Percentiles rank a stretch among this genome's conserved stretches.
Conservation (phyloP, 2,113 vertebrate species). For the Ammodramus savannarum region DNA sequence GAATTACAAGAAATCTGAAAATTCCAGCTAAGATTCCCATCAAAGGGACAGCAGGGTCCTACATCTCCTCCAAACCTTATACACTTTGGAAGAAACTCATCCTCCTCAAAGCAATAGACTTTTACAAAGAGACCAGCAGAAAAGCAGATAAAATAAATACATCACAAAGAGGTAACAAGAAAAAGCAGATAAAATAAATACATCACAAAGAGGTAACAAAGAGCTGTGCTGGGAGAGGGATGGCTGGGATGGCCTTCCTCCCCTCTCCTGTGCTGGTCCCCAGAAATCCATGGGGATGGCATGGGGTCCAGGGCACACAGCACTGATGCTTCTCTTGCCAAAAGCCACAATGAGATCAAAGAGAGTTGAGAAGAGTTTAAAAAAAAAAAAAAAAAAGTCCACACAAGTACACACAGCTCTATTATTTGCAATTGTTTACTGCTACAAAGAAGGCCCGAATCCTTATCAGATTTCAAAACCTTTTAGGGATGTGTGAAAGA, state of each 20-base stretch:
- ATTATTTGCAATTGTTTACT: neutral
- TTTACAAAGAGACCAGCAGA: neutral
- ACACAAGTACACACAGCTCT: neutral
- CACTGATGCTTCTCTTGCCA: neutral
- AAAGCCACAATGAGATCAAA: neutral
- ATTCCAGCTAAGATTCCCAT: neutral
- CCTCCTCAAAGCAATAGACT: neutral
- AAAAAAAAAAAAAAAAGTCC: neutral
- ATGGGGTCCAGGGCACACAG: neutral
- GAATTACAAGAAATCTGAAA: neutral
- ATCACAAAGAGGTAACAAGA: neutral
- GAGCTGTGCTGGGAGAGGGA: neutral
- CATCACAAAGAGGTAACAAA: neutral
- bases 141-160: neutral
- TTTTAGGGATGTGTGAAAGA: neutral
- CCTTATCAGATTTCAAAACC: neutral
- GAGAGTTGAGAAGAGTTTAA: neutral
- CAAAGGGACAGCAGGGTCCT: neutral
- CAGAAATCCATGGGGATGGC: neutral
- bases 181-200: neutral
- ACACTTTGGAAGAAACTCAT: neutral
- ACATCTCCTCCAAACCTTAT: neutral
- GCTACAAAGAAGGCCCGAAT: neutral
- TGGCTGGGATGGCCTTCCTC: neutral
- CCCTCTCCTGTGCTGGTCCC: fast-evolving